A percentile compares a stretch with the other conserved stretches of the same genome.
Conservation (phyloP, 2,113 vertebrate species). For the Hypanus sabinus region DNA sequence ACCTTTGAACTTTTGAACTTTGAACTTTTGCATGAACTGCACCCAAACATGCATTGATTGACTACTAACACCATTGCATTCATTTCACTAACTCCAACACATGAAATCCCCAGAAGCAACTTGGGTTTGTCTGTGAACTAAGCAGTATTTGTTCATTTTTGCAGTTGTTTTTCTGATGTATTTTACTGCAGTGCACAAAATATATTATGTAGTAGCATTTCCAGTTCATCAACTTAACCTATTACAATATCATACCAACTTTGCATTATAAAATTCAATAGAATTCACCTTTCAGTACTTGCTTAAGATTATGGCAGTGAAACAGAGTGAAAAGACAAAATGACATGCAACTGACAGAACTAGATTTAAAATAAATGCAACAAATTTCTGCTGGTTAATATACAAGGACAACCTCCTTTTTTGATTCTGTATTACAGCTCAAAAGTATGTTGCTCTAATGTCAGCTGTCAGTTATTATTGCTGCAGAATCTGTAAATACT, state of each 20-base stretch:
- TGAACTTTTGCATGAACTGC: too few species aligned
- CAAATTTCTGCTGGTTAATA: background rate
- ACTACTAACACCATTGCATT: too few species aligned
- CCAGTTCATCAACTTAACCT: background rate
- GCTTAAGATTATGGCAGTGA: constrained; percentile 38
- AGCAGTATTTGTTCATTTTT: too few species aligned
- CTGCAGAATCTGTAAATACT: background rate
- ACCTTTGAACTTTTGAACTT: too few species aligned
- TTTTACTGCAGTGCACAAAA: too few species aligned
- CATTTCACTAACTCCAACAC: too few species aligned
- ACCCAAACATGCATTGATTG: too few species aligned
- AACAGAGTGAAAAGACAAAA: constrained; percentile 46
- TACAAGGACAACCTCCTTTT: background rate
- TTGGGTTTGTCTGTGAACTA: too few species aligned
- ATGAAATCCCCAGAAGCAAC: too few species aligned
- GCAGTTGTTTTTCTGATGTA: too few species aligned
- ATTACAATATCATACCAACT: background rate
- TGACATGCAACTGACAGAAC: constrained; percentile 41
- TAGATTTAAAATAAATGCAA: too few species aligned
- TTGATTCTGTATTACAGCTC: background rate
- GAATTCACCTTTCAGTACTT: background rate
- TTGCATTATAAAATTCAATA: background rate
- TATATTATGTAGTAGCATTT: background rate
- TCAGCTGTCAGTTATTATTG: background rate
- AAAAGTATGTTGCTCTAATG: background rate